Base-by-base conservation (phyloP, 2,888 invertebrate species). In the Tineola bisselliella region DNA sequence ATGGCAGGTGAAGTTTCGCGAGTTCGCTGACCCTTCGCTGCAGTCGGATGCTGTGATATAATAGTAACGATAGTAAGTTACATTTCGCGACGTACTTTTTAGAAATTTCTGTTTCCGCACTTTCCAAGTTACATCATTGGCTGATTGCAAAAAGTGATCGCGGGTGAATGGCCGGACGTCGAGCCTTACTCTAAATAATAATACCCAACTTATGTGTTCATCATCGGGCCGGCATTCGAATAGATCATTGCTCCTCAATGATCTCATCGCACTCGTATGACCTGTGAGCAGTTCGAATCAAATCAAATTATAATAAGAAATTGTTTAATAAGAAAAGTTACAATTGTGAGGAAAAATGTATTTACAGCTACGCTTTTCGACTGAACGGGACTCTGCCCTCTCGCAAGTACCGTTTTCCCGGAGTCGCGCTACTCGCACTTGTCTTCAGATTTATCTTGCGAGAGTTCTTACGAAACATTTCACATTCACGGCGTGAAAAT, bases 171-270 rank as follows among this genome's bases (percentile, higher is more conserved):
- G 69, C 81, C 83, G 73, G 63, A 33, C 30, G 71, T 68, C 72
- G 71, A 69, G 71, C 33, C 71, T 68, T 66, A 74, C 72, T 71
- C 70, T 72, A 19, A 68, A 74, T 72, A 13, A 48, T 69, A 68
- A 69, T 71, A 71, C 58, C 58, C 33, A 58, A 31, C 60, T 38
- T 18, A 18, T 38, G 74, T 73, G 74, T 73, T 74, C 76, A 77
- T 81, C 81, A 81, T 75, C 75, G 76, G 74, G 77, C 77, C 67
- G 77, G 78, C 71, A 77, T 79, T 77, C 73, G 75, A 69, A 66
- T 68, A 74, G 87, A 79, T 70, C 86, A 70, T 83, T 86, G 86
- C 83, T 86, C 87, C 84, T 84, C 65, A 76, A n/a, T 87, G 84
- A 87, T 84, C 83, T 86, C 86, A 86, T 84, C 81, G 48, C 6